Conservation (phyloP, 1,140 invertebrate species). For the Muscidifurax raptorellus region DNA sequence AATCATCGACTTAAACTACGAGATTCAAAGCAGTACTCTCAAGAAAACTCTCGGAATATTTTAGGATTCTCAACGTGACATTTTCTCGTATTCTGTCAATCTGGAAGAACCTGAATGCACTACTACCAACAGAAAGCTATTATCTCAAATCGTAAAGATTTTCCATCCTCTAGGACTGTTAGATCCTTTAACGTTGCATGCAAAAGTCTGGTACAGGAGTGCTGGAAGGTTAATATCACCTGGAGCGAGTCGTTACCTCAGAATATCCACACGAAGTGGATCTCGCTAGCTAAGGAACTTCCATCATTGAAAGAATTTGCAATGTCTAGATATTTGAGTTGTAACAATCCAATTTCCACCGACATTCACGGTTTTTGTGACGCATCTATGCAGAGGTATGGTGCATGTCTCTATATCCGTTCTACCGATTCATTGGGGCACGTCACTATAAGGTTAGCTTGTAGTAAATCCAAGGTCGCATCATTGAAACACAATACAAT, state of each 20-base stretch:
- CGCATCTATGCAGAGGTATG: neutral
- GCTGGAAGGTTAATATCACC: neutral
- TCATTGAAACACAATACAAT: neutral
- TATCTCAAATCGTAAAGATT: too few species aligned
- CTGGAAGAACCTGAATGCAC: too few species aligned
- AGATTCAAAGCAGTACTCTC: too few species aligned
- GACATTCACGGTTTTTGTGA: neutral
- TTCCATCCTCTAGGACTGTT: too few species aligned
- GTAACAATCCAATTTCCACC: neutral
- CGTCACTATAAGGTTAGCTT: neutral
- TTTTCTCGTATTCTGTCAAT: too few species aligned
- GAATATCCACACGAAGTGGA: too few species aligned
- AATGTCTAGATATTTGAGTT: neutral
- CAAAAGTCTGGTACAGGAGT: neutral
- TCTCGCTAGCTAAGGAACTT: neutral
- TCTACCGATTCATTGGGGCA: neutral
- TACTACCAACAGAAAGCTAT: too few species aligned
- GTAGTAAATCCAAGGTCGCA: neutral
- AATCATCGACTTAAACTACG: too few species aligned
- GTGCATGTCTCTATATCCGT: neutral
- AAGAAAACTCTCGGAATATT: too few species aligned
- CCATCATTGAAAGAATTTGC: neutral
- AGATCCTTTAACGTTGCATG: neutral
- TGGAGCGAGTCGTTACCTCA: too few species aligned
- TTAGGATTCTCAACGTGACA: too few species aligned